Conservation (phyloP, 2,888 invertebrate genomes). For the Exephanes ischioxanthus region DNA sequence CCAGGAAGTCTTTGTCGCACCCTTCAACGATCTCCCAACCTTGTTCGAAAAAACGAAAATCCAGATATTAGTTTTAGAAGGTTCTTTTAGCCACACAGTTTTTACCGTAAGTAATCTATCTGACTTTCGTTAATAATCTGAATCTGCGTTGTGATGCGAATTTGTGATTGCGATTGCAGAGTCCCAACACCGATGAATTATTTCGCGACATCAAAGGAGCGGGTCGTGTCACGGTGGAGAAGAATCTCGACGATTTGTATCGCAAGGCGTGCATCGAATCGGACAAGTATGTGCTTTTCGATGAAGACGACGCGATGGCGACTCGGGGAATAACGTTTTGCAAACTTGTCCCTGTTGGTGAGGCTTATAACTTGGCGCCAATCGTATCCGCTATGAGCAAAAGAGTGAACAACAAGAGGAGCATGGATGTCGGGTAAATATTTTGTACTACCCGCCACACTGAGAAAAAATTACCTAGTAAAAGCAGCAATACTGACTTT, state of each 20-base stretch:
- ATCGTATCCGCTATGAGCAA: conserved; percentile 45
- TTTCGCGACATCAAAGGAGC: conserved; percentile 26
- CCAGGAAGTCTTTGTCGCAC: conserved; percentile 44
- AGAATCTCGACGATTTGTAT: conserved; percentile 30
- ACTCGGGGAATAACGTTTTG: conserved; percentile 28
- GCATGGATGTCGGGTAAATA: conserved; percentile 55
- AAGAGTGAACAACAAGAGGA: conserved; percentile 36
- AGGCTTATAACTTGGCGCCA: conserved; percentile 5
- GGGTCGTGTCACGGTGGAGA: conserved; percentile 21
- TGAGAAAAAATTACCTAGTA: no score
- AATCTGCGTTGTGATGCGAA: not conserved
- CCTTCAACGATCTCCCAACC: conserved; percentile 34
- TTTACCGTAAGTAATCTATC: conserved; percentile 32
- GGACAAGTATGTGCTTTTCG: conserved; percentile 56
- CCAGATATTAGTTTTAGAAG: conserved; percentile 44
- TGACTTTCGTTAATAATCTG: not conserved
- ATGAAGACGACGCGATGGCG: conserved; percentile 11
- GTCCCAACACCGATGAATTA: not conserved
- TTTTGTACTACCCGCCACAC: no score
- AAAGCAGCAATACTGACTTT: no score
- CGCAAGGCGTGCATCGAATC: conserved; percentile 41
- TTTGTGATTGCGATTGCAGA: conserved; percentile 28
- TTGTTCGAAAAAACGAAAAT: conserved; percentile 45
- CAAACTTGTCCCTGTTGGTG: conserved; percentile 36
- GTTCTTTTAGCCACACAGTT: conserved; percentile 18